Percentiles rank a stretch among this genome's conserved stretches.
phyloP scores from a whole-genome alignment of 1,140 invertebrate genomes.

The Gerris buenoi region DNA sequence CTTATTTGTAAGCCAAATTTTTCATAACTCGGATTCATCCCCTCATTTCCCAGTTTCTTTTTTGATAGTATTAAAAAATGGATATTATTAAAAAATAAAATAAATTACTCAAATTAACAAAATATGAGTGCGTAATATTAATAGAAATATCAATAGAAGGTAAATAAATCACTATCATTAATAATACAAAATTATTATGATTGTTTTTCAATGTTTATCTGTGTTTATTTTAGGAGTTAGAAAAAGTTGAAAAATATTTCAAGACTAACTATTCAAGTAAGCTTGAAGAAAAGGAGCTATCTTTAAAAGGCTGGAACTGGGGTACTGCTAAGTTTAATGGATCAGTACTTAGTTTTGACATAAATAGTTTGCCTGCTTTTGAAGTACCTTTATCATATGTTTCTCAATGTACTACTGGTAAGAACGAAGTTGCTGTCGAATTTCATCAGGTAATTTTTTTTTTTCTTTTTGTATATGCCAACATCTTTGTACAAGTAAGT shows the following conservation, averaged over 20 bases:
- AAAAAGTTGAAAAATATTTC: conserved; percentile 75
- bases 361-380: conserved; percentile 78
- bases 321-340: conserved; percentile 89
- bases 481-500: too few species aligned
- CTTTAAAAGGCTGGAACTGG: conserved; percentile 98
- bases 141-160: neutral
- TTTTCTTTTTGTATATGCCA: too few species aligned
- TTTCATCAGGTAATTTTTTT: conserved; percentile 96
- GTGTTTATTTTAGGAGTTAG: conserved; percentile 44
- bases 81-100: neutral
- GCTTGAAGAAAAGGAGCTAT: conserved; percentile 80
- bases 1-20: too few species aligned
- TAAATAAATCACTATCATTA: too few species aligned
- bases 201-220: neutral
- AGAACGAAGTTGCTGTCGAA: conserved; percentile 96
- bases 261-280: conserved; percentile 67
- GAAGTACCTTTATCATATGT: conserved; percentile 94
- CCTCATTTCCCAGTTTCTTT: too few species aligned
- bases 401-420: conserved; percentile 89
- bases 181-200: neutral
- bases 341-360: conserved; percentile 79
- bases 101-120: neutral
- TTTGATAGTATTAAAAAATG: too few species aligned
- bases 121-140: conserved; percentile 1
- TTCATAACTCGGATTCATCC: too few species aligned